phyloP scores from a whole-genome alignment of 2,888 invertebrate species.

The Diplolepis rosae region DNA sequence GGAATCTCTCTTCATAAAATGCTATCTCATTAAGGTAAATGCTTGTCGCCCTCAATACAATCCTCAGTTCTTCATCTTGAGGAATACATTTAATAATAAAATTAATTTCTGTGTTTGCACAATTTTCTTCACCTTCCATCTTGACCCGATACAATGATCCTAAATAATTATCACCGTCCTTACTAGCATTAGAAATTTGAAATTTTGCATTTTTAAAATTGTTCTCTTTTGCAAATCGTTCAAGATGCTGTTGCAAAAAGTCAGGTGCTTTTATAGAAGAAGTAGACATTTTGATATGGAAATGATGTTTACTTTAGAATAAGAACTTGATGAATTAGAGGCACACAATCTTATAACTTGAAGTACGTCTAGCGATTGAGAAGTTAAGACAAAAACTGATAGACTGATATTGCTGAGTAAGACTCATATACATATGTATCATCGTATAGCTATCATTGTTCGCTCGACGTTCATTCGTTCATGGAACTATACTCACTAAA shows the following conservation, averaged over 20 bases:
- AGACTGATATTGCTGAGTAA: too few species aligned
- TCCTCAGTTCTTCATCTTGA: neutral
- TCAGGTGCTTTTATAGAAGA: neutral
- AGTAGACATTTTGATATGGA: neutral
- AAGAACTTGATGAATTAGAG: too few species aligned
- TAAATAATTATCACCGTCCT: constrained; percentile 49
- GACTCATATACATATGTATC: too few species aligned
- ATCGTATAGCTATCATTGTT: too few species aligned
- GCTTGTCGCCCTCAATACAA: neutral
- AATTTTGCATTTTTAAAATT: constrained; percentile 39
- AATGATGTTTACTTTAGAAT: too few species aligned
- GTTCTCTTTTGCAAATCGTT: constrained; percentile 36
- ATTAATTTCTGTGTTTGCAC: constrained; percentile 18
- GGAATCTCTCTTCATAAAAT: constrained; percentile 15
- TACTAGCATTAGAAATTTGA: constrained; percentile 35
- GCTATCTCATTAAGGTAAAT: constrained; percentile 1
- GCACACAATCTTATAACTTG: too few species aligned
- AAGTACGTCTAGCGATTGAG: too few species aligned
- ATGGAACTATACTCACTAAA: too few species aligned
- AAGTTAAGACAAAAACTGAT: too few species aligned
- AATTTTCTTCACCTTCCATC: constrained; percentile 43
- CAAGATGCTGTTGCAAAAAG: constrained; percentile 35
- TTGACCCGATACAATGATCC: constrained; percentile 44
- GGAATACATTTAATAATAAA: constrained; percentile 13
- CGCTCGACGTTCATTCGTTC: too few species aligned